phyloP scores from a whole-genome alignment of 2,888 invertebrate genomes.

The Tetramorium bicarinatum region DNA sequence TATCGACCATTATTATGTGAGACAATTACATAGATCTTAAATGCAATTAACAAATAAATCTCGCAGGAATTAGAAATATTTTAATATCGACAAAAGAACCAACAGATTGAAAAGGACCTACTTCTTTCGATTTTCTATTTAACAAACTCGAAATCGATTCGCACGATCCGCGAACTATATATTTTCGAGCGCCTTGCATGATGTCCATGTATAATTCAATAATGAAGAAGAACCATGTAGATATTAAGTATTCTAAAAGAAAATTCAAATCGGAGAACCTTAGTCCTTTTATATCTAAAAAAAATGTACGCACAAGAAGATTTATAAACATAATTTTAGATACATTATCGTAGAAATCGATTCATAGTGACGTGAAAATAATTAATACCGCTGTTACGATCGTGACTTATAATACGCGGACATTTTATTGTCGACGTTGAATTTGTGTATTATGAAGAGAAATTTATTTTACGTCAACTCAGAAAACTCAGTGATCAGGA shows the following conservation, averaged over 20 bases:
- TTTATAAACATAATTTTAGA: constrained; percentile 39
- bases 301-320: constrained; percentile 10
- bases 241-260: constrained; percentile 30
- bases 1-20: not conserved
- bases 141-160: constrained; percentile 44
- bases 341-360: constrained; percentile 16
- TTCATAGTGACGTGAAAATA: constrained; percentile 12
- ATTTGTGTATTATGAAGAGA: constrained; percentile 29
- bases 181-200: constrained; percentile 10
- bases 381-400: constrained; percentile 32
- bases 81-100: constrained; percentile 3
- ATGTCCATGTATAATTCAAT: constrained; percentile 37
- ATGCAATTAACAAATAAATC: not conserved
- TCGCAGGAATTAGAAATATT: constrained; percentile 13
- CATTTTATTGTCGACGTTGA: constrained; percentile 35
- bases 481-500: constrained; percentile 23
- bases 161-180: constrained; percentile 11
- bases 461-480: constrained; percentile 25
- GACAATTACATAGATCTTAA: constrained; percentile 9
- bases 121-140: constrained; percentile 55
- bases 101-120: constrained; percentile 8
- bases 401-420: not conserved
- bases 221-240: constrained; percentile 4
- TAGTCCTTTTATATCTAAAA: constrained; percentile 30
- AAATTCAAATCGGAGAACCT: not conserved